phyloP scores from a whole-genome alignment of 1,140 invertebrate species.

The Drosophila lacteicornis region DNA sequence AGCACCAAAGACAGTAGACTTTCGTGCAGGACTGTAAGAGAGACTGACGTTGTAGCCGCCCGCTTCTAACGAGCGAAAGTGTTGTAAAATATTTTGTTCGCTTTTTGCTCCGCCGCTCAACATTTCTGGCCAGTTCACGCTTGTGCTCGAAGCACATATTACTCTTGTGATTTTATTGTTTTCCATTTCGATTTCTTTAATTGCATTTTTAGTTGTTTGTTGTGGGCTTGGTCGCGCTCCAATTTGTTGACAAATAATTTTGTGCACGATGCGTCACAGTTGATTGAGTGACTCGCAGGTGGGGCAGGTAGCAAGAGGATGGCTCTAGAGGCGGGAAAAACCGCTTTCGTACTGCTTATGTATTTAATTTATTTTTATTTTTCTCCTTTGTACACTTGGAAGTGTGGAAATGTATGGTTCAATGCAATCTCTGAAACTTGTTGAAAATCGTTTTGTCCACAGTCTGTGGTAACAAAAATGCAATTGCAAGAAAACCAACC shows the following conservation, averaged over 20 bases:
- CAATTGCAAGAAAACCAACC: slow-evolving; percentile 41
- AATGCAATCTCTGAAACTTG: slow-evolving; percentile 67
- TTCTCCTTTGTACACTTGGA: slow-evolving; percentile 28
- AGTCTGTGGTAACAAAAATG: slow-evolving; percentile 47
- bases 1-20: slow-evolving; percentile 39
- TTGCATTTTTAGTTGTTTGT: slow-evolving; percentile 71
- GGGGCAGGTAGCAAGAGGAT: slow-evolving; percentile 2
- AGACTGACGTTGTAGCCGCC: slow-evolving; percentile 39
- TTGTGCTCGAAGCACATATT: slow-evolving; percentile 57
- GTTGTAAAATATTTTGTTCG: slow-evolving; percentile 78
- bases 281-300: slow-evolving; percentile 54
- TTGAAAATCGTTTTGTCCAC: slow-evolving; percentile 70
- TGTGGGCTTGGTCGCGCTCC: slow-evolving; percentile 74
- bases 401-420: slow-evolving; percentile 63
- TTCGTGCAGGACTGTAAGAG: slow-evolving; percentile 64
- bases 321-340: slow-evolving; percentile 16
- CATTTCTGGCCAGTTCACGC: slow-evolving; percentile 24
- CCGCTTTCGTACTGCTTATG: slow-evolving; percentile 68
- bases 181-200: slow-evolving; percentile 74
- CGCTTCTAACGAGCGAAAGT: slow-evolving; percentile 80
- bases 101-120: slow-evolving; percentile 40
- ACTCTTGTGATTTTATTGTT: slow-evolving; percentile 69
- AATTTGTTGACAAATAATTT: slow-evolving; percentile 77
- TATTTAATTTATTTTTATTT: slow-evolving; percentile 75
- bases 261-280: slow-evolving; percentile 74